A percentile compares a stretch with the other conserved stretches of the same genome.
Conservation (phyloP, 2,888 invertebrate genomes). For the Myathropa florea region DNA sequence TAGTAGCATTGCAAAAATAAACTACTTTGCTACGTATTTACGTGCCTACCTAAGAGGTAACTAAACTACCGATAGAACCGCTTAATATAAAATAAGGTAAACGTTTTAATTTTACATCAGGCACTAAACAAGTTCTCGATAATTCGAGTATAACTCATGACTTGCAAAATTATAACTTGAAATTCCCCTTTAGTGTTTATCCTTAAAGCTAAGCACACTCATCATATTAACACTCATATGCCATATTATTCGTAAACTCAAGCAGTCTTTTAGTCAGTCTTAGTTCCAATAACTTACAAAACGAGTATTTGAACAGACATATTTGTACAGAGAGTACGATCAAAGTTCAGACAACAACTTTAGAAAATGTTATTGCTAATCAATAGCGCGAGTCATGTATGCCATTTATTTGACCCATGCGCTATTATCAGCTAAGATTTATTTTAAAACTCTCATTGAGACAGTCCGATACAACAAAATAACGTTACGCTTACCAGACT, state of each 20-base stretch:
- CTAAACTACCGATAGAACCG: background rate
- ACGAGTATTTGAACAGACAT: no score
- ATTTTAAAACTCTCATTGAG: background rate
- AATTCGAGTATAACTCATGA: no score
- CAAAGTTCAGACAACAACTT: background rate
- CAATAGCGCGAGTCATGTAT: background rate
- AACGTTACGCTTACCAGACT: background rate
- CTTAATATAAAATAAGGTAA: no score
- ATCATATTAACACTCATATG: background rate
- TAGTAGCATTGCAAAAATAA: background rate
- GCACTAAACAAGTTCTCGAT: background rate
- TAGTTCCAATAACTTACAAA: no score
- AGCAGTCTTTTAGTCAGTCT: background rate
- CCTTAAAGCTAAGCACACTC: background rate
- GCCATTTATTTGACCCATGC: no score
- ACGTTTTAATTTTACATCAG: background rate
- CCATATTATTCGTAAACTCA: background rate
- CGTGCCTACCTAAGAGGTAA: background rate
- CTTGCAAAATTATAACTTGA: background rate
- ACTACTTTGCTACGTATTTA: background rate
- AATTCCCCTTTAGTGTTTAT: background rate
- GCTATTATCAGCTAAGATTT: background rate
- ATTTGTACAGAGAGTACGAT: background rate
- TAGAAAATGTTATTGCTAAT: background rate
- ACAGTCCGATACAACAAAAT: background rate